Percentiles rank a stretch among this genome's conserved stretches.
Evolutionary conservation across 2,797 vertebrate genomes (phyloP).

Genomic region (Todus mexicanus): DNA sequence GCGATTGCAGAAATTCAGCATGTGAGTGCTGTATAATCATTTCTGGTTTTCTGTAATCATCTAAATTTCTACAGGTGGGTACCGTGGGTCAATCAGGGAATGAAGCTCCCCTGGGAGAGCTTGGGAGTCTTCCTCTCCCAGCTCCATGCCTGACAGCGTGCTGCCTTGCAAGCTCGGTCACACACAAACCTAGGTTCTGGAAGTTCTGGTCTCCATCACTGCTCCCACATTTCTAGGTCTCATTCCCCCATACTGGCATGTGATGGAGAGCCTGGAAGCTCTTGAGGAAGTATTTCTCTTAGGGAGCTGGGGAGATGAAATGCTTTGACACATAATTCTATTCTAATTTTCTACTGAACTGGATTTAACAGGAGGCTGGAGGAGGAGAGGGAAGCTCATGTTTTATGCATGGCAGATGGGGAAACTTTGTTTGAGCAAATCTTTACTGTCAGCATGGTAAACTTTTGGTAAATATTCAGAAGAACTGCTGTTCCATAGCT

Average conservation of each 20-base stretch:
- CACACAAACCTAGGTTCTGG: background rate
- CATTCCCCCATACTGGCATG: background rate
- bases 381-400: background rate
- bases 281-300: background rate
- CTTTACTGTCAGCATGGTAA: background rate
- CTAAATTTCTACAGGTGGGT: background rate
- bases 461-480: background rate
- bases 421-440: background rate
- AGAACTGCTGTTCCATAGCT: accelerated
- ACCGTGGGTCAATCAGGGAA: background rate
- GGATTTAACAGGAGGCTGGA: background rate
- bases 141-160: accelerated
- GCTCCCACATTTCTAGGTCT: background rate
- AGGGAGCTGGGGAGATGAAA: background rate
- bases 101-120: background rate
- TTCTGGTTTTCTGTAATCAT: background rate
- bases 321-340: background rate
- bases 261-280: background rate
- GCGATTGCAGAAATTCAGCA: background rate
- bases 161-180: accelerated
- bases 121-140: background rate
- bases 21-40: background rate
- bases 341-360: background rate
- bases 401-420: background rate
- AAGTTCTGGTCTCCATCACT: background rate